Base-by-base conservation (phyloP, 2,888 invertebrate species). In the Hirtodrosophila trivittata region DNA sequence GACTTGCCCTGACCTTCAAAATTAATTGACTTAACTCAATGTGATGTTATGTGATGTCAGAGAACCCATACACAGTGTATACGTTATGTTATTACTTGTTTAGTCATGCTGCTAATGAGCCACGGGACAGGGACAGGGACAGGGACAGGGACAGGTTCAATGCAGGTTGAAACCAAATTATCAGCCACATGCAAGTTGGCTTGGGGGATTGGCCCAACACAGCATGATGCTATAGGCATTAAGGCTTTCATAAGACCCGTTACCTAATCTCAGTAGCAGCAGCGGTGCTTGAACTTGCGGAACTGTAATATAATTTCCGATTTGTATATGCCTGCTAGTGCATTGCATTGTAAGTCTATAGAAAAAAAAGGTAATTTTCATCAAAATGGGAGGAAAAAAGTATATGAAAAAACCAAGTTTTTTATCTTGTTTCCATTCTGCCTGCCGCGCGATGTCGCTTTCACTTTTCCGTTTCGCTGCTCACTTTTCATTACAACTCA, bases 1-100 rank as follows among this genome's bases (percentile, higher is more conserved):
- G 82, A 65, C 71, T 52, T 59, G 59, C 84, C 65, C 64, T 66
- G 78, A 72, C 84, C 80, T 80, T 80, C 81, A 80, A 86, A 67
- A 62, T 76, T 76, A 80, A 86, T 84, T 80, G 78, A 68, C 66
- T 80, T 62, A 21, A 21, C 18, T 43, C 35, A 45, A 68, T 26
- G 35, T 26, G 12, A 8, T 33, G 5, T 33, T 33, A 33, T 54
- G 16, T 14, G 67, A 49, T 60, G 68, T 33, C 32, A 21, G 45
- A 42, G 70, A 52, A 65, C 63, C 39, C 50, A 30, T 30, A 8
- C 35, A 12, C 25, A 10, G 7, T 13, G 43, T 51, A 47, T 56
- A 38, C 54, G 59, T 67, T 73, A 55, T 38, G 47, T 59, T 72
- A 51, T 67, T 74, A 72, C 58, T 80, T 77, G 70, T 62, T 65